phyloP scores from a whole-genome alignment of 2,888 invertebrate species.

The Deroplatys truncata region DNA sequence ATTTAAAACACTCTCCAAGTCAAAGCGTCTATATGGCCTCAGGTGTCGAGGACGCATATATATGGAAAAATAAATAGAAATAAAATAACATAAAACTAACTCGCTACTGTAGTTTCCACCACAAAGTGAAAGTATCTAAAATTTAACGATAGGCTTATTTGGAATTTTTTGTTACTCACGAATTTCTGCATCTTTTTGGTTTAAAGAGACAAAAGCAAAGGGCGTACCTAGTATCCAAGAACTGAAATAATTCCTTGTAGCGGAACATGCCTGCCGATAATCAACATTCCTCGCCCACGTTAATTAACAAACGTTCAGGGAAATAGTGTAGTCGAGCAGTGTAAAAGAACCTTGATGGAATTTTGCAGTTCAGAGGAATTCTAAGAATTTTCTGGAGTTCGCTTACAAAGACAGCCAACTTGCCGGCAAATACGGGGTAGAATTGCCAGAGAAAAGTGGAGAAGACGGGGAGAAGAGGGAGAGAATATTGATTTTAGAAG shows the following conservation, averaged over 20 bases:
- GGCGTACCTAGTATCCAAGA: no score
- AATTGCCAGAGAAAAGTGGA: background rate
- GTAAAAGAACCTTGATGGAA: background rate
- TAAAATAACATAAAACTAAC: no score
- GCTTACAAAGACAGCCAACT: background rate
- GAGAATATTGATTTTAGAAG: background rate
- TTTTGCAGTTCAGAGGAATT: background rate
- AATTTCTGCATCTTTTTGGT: no score
- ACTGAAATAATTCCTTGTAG: background rate
- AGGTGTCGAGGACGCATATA: no score
- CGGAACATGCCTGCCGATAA: background rate
- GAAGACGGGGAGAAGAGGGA: background rate
- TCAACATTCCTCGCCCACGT: background rate
- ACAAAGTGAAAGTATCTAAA: no score
- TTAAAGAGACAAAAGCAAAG: no score
- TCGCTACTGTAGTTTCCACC: no score
- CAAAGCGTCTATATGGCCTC: no score
- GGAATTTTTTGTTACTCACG: no score
- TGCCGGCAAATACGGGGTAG: background rate
- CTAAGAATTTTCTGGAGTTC: background rate
- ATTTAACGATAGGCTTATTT: no score
- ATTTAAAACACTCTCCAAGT: no score
- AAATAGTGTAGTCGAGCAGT: background rate
- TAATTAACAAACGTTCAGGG: background rate
- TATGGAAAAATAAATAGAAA: no score